Evolutionary conservation across 2,113 vertebrate genomes (phyloP).

Genomic region (Miniopterus natalensis): DNA sequence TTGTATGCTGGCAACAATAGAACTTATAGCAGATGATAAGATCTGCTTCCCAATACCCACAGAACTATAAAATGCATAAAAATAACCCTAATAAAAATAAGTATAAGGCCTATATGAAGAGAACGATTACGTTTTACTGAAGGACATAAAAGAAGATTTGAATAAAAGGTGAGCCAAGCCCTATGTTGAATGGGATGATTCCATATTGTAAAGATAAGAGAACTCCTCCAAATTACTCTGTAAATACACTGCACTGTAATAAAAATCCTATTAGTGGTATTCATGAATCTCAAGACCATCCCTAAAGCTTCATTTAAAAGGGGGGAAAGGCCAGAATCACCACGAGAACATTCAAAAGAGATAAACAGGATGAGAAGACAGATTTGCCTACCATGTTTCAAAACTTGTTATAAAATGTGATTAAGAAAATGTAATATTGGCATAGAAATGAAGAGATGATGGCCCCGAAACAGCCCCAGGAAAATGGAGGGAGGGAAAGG

Average conservation of each 20-base stretch:
- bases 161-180: constrained; percentile 61
- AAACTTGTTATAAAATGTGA: neutral
- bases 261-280: constrained; percentile 47
- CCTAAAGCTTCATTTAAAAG: constrained; percentile 39
- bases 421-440: neutral
- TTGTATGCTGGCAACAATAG: neutral
- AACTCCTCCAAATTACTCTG: constrained; percentile 47
- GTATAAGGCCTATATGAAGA: neutral
- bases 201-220: constrained; percentile 59
- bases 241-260: constrained; percentile 43
- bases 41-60: neutral
- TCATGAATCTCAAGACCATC: constrained; percentile 34
- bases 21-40: neutral
- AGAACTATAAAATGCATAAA: constrained; percentile 49
- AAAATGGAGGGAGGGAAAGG: neutral
- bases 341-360: neutral
- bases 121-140: constrained; percentile 73
- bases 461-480: neutral
- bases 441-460: neutral
- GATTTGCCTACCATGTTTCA: neutral
- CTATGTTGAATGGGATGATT: constrained; percentile 48
- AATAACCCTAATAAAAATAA: constrained; percentile 61
- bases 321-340: neutral
- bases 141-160: constrained; percentile 65
- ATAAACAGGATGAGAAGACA: neutral